These are phyloP conservation scores for Leontocebus nigricollis DNA, from an alignment of 2,797 vertebrate genomes.

Conservation along the genomic window DNA sequence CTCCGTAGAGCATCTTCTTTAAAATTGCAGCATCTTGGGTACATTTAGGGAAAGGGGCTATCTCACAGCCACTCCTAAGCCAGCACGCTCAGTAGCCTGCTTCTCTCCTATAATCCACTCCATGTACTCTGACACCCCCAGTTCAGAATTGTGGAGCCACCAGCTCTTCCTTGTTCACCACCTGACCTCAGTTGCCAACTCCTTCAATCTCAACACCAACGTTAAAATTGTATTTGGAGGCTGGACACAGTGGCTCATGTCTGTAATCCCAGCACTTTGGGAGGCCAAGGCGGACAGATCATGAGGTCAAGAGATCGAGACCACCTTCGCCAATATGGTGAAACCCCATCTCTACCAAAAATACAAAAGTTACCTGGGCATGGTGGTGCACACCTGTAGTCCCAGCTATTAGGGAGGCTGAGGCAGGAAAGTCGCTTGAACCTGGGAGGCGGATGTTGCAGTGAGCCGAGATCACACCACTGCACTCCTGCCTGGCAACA, in stretches of 20 bases:
- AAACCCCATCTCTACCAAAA: not conserved
- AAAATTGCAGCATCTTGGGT: not conserved
- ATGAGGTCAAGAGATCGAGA: not conserved
- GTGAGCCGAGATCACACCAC: not conserved
- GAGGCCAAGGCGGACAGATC: not conserved
- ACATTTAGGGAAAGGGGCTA: not conserved
- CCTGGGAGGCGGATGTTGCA: not conserved
- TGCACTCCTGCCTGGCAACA: not conserved
- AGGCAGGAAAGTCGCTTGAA: not conserved
- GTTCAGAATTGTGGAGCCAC: not conserved
- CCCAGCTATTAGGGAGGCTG: not conserved
- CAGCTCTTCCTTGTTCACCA: not conserved
- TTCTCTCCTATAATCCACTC: not conserved
- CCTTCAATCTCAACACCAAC: not conserved
- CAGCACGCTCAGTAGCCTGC: not conserved
- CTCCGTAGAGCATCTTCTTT: not conserved
- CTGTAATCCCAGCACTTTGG: not conserved
- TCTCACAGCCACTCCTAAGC: not conserved
- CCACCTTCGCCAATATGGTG: not conserved
- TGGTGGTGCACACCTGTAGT: accelerated
- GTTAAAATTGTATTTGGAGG: not conserved
- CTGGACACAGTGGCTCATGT: not conserved
- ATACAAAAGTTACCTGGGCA: not conserved
- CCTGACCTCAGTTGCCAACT: not conserved
- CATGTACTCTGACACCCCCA: not conserved